Base-by-base conservation (phyloP, 2,888 invertebrate species). In the Drosophila colorata region DNA sequence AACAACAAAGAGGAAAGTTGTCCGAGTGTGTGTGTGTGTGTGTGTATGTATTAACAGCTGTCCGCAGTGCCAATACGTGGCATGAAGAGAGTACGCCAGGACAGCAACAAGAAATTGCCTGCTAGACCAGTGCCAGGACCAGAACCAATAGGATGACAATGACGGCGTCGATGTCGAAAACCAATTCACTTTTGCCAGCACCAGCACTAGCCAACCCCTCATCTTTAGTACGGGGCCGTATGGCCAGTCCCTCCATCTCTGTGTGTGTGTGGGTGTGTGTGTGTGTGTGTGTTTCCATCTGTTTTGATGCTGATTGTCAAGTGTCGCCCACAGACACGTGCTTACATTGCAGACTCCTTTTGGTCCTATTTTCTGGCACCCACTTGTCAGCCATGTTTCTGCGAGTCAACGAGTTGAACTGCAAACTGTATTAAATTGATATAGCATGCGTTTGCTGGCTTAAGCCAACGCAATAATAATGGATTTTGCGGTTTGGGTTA, bases 241-340 rank as follows among this genome's bases (percentile, higher is more conserved):
- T 41, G 53, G 44, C 37, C 38, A 40, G 14, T 41, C 31, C 20
- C 31, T 14, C 25, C 33, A 28, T n/a, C 14, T 23, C 13, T 13
- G 6, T 38, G 3, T 35, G 13, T 25, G 0, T 20, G 11, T 47
- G 31, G 47, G n/a, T 33, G 40, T 41, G 6, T 40, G 57, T 53
- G 25, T 53, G 47, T 73, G 51, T 68, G 61, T 51, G 61, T 63
- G 48, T 53, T 58, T 74, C 57, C 77, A 61, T 71, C 74, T 72
- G 71, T 80, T 84, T 78, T 80, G 89, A 87, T 81, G 82, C 71
- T 83, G 89, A 83, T 83, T 83, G 82, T 84, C 86, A 87, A 89
- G 83, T 87, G 82, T 87, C 74, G 70, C 57, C 60, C 65, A 81
- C 86, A 81, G 86, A 87, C 89, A 87, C 82, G 70, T 81, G 87